phyloP scores from a whole-genome alignment of 2,113 vertebrate genomes.

The Pygoscelis antarcticus region DNA sequence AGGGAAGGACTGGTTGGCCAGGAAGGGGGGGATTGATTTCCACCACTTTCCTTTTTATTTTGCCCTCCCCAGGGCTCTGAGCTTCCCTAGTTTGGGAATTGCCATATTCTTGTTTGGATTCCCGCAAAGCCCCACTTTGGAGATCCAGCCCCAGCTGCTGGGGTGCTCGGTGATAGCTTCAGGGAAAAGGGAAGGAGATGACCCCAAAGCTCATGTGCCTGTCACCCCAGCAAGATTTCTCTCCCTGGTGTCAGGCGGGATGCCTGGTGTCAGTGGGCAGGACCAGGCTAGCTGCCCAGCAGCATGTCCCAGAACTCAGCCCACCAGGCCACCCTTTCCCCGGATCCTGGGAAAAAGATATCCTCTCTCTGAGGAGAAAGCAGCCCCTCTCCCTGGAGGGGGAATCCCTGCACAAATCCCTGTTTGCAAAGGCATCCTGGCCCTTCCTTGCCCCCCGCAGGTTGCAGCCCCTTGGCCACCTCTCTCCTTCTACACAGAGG shows the following conservation, averaged over 20 bases:
- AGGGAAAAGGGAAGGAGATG: background rate
- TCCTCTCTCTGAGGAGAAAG: background rate
- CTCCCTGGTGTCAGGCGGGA: fast-evolving
- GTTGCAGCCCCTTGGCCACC: background rate
- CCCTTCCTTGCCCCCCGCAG: background rate
- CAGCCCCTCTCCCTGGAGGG: background rate
- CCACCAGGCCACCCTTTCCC: background rate
- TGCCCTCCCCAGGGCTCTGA: background rate
- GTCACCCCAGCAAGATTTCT: background rate
- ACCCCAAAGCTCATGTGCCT: background rate
- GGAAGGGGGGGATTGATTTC: background rate
- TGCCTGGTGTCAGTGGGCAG: background rate
- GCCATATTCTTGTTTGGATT: background rate
- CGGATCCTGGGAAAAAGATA: background rate
- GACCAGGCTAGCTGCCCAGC: background rate
- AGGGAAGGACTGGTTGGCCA: background rate
- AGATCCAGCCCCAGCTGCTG: background rate
- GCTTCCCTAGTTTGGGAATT: background rate
- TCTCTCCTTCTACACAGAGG: background rate
- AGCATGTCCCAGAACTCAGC: background rate
- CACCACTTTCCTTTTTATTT: background rate
- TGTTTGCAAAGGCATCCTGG: background rate
- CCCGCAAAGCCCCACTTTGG: fast-evolving
- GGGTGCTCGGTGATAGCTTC: fast-evolving
- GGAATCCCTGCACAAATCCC: background rate